Evolutionary conservation across 2,113 vertebrate species (phyloP), one percentile per base, ranked within the genome.

Genomic region (Oryzias curvinotus): DNA sequence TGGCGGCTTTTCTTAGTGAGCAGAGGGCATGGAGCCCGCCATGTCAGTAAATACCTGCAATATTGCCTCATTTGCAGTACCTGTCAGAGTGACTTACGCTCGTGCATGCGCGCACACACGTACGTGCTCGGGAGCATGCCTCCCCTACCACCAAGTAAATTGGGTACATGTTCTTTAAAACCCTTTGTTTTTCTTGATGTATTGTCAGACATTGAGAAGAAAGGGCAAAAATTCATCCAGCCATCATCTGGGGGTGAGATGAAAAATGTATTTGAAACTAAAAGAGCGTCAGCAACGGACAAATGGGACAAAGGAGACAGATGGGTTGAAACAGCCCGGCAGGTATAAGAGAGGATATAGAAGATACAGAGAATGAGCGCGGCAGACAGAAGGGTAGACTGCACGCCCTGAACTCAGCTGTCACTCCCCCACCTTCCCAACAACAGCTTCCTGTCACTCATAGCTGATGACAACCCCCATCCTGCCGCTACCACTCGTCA

Each of bases 81-180:
- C 82, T 87, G 88, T 87, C 79, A 79, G 64, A 73, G 81, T 85
- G 82, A 88, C 84, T 86, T 87, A 83, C 57, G 58, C 43, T n/a
- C 2, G 8, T 19, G 48, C 67, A 17, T 74, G 28, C 57, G 0
- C 47, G 26, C 25, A 52, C 49, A 52, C 2, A 42, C 67, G 51
- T 26, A 18, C 56, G 4, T 52, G 56, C 46, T 55, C 60, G 63
- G 50, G 36, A 17, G 54, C 59, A 51, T 62, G 62, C 68, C 66
- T 47, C 68, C 77, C 82, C 67, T 19, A 69, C 70, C 69, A 77
- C 84, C 81, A 78, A 81, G 81, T 80, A 85, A 90, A 90, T 88
- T 84, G 84, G 85, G 74, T 90, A 81, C 82, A 87, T 86, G 85
- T 89, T 87, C 73, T 64, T 83, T 83, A 82, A 88, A 88, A 84